These are phyloP conservation scores for Ophiothrix spiculata DNA, from an alignment of 35 echinoderm and acorn worm species.

Conservation along the genomic window DNA sequence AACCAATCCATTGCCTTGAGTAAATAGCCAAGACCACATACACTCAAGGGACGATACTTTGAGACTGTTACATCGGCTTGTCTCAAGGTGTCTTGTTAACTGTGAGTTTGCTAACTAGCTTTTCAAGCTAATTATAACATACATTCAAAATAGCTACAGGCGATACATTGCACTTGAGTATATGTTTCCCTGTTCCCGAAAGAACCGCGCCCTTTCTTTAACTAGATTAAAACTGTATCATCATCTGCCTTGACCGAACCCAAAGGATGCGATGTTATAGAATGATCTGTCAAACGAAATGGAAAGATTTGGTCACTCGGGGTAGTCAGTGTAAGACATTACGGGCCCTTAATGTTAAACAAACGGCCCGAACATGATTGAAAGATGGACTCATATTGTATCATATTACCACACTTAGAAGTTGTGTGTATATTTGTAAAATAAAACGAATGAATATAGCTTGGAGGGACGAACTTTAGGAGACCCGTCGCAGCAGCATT, in stretches of 20 bases:
- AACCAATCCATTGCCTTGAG: background rate
- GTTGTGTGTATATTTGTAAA: background rate
- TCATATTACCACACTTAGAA: background rate
- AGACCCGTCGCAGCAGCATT: background rate
- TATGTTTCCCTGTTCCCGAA: background rate
- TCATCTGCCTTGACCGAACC: background rate
- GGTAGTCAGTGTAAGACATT: background rate
- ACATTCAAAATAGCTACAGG: background rate
- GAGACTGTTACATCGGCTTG: background rate
- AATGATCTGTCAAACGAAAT: background rate
- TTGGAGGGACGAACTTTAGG: background rate
- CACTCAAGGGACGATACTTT: background rate
- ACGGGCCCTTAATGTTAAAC: background rate
- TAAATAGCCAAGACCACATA: background rate
- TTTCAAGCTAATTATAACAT: slow-evolving; percentile 14
- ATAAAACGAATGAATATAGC: slow-evolving; percentile 13
- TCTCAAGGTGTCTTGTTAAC: background rate
- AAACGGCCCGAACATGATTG: slow-evolving; percentile 14
- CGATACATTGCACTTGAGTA: background rate
- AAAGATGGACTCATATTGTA: background rate
- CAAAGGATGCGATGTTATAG: background rate
- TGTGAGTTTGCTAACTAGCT: slow-evolving; percentile 8
- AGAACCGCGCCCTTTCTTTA: slow-evolving; percentile 5
- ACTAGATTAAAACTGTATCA: background rate
- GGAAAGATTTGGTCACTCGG: background rate